A percentile compares a stretch with the other conserved stretches of the same genome.
phyloP scores from a whole-genome alignment of 1,140 invertebrate species.

The Listronotus bonariensis region DNA sequence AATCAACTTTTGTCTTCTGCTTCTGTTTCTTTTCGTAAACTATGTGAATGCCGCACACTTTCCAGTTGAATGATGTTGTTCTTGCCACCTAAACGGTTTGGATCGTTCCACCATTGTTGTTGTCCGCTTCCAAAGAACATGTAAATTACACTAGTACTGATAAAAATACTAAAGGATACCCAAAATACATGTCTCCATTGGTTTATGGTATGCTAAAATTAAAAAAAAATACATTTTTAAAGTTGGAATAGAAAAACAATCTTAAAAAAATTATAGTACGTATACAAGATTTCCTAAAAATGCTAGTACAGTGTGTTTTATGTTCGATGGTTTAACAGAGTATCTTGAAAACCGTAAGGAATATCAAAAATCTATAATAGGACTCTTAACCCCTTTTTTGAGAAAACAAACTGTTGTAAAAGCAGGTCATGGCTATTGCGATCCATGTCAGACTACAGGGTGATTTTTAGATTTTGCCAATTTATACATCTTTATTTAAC shows the following conservation, averaged over 20 bases:
- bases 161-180: constrained; percentile 75
- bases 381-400: too few relatives aligned
- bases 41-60: not conserved
- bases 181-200: constrained; percentile 86
- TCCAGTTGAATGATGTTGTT: constrained; percentile 5
- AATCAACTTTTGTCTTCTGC: not conserved
- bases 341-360: too few relatives aligned
- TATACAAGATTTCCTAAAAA: not conserved
- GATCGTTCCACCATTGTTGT: constrained; percentile 70
- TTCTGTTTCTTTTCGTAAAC: not conserved
- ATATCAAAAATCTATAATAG: too few relatives aligned
- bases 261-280: not conserved
- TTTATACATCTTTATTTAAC: too few relatives aligned
- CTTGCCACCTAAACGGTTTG: constrained; percentile 9
- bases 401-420: too few relatives aligned
- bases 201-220: constrained; percentile 66
- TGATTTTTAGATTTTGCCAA: too few relatives aligned
- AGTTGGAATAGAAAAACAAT: not conserved
- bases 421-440: too few relatives aligned
- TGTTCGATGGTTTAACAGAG: too few relatives aligned
- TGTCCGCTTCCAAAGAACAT: constrained; percentile 72
- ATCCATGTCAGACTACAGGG: too few relatives aligned
- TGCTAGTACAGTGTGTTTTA: not conserved
- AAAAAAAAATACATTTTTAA: not conserved
- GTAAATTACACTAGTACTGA: constrained; percentile 74